phyloP scores from a whole-genome alignment of 2,113 vertebrate genomes.

The Callipepla californica region DNA sequence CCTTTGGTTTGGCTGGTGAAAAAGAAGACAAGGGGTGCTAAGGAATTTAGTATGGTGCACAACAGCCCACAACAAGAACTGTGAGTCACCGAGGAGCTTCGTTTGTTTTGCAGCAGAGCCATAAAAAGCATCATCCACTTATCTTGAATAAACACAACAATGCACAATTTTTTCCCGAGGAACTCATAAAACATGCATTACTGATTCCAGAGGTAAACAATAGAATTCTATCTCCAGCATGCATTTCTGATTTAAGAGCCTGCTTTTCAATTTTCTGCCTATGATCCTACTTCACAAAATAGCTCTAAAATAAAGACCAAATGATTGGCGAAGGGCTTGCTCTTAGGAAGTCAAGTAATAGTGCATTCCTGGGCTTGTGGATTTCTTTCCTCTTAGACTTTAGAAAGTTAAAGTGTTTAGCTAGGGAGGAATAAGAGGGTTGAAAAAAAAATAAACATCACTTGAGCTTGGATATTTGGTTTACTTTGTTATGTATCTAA shows the following conservation, averaged over 20 bases:
- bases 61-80: not conserved
- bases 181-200: conserved; percentile 49
- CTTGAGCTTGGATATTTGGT: not conserved
- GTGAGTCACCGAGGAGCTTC: conserved; percentile 31
- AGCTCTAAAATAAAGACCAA: not conserved
- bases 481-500: not conserved
- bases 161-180: not conserved
- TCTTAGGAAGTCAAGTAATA: not conserved
- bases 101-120: conserved; percentile 21
- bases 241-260: not conserved
- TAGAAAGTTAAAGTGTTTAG: not conserved
- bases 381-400: not conserved
- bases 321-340: not conserved
- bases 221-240: not conserved
- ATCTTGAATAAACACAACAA: conserved; percentile 24
- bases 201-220: conserved; percentile 16
- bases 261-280: not conserved
- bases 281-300: not conserved
- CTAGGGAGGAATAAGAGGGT: not conserved
- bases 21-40: not conserved
- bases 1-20: not conserved
- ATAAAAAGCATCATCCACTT: conserved; percentile 36
- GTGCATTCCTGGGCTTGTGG: not conserved
- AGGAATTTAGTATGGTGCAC: not conserved
- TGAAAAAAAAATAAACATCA: not conserved